A percentile compares a stretch with the other conserved stretches of the same genome.
phyloP scores from a whole-genome alignment of 2,888 invertebrate species.

The Lithodes maja region DNA sequence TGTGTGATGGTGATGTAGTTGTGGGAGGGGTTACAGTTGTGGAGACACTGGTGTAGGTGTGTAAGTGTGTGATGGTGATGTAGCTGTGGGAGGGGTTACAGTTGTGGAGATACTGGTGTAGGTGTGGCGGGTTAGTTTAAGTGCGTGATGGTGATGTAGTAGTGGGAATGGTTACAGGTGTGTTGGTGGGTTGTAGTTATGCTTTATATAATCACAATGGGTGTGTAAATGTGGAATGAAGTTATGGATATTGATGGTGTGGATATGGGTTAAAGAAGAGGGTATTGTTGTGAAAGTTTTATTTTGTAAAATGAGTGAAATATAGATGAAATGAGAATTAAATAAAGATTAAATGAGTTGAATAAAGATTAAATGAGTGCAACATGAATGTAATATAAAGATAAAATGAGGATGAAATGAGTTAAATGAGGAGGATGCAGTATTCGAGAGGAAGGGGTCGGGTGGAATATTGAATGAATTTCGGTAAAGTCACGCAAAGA shows the following conservation, averaged over 20 bases:
- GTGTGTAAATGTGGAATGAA: background rate
- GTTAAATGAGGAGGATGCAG: no score
- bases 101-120: background rate
- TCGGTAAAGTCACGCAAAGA: no score
- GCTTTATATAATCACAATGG: background rate
- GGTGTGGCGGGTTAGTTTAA: background rate
- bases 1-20: no score
- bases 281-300: background rate
- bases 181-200: background rate
- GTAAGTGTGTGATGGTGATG: background rate
- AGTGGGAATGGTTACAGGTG: background rate
- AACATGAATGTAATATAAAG: no score
- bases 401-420: no score
- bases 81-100: background rate
- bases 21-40: background rate
- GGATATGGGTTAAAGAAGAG: background rate
- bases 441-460: no score
- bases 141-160: background rate
- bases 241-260: background rate
- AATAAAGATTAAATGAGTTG: no score
- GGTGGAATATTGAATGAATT: no score
- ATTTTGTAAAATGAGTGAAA: no score
- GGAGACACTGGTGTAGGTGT: background rate
- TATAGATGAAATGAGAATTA: no score
- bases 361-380: no score